phyloP scores from a whole-genome alignment of 2,888 invertebrate genomes.

The Chaitophorus viminalis region DNA sequence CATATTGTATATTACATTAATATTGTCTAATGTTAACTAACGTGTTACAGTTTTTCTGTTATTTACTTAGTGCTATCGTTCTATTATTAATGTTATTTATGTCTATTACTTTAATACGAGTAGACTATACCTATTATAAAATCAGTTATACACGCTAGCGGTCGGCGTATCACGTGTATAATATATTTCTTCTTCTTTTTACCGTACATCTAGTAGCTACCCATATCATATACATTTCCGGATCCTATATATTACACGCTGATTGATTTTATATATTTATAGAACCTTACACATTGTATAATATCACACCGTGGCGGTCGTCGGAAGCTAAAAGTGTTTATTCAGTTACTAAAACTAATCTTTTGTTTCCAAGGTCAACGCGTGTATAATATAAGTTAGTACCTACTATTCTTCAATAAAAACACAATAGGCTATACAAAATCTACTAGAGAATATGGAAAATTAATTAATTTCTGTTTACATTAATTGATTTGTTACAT shows the following conservation, averaged over 20 bases:
- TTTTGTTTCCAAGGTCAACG: constrained; percentile 14
- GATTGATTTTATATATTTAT: neutral
- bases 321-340: neutral
- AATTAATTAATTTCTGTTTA: constrained; percentile 41
- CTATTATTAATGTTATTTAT: too few relatives aligned
- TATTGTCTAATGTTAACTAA: too few relatives aligned
- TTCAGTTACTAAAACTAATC: constrained; percentile 1
- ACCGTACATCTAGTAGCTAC: too few relatives aligned
- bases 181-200: too few relatives aligned
- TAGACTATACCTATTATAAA: too few relatives aligned
- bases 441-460: neutral
- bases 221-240: neutral
- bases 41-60: too few relatives aligned
- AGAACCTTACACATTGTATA: neutral
- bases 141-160: too few relatives aligned
- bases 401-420: constrained; percentile 16
- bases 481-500: constrained; percentile 2
- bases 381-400: neutral
- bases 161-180: too few relatives aligned
- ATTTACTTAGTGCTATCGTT: too few relatives aligned
- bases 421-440: constrained; percentile 27
- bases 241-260: neutral
- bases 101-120: too few relatives aligned
- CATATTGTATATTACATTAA: too few relatives aligned
- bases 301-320: neutral